Evolutionary conservation across 2,113 vertebrate genomes (phyloP).

Genomic region (Apteryx mantelli): DNA sequence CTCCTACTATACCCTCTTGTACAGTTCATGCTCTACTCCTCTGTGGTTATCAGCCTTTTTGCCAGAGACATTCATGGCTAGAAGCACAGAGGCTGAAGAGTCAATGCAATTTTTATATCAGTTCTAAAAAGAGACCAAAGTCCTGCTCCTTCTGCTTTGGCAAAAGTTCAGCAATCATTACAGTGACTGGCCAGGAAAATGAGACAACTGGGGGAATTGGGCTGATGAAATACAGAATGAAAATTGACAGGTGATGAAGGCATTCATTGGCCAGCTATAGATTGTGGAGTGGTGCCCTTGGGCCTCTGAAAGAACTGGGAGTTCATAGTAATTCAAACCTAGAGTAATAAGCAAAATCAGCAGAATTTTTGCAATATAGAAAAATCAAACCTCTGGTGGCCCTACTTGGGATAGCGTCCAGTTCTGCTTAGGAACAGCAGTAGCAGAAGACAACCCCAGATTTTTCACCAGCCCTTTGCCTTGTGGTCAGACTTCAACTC

Average conservation of each 20-base stretch:
- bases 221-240: background rate
- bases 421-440: background rate
- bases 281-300: background rate
- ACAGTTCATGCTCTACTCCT: background rate
- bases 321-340: background rate
- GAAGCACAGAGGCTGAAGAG: background rate
- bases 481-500: rapidly evolving
- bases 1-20: background rate
- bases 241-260: background rate
- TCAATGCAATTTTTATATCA: background rate
- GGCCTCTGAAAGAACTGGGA: background rate
- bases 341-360: background rate
- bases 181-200: background rate
- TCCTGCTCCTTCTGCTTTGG: background rate
- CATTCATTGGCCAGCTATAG: background rate
- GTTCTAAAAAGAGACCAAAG: background rate
- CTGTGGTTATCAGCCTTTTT: background rate
- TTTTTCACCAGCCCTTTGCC: background rate
- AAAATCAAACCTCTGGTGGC: background rate
- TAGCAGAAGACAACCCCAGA: background rate
- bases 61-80: background rate
- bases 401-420: background rate
- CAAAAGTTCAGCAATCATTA: background rate
- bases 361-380: background rate
- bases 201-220: background rate